Conservation (phyloP, 2,797 vertebrate species). For the Acestrorhynchus altus region DNA sequence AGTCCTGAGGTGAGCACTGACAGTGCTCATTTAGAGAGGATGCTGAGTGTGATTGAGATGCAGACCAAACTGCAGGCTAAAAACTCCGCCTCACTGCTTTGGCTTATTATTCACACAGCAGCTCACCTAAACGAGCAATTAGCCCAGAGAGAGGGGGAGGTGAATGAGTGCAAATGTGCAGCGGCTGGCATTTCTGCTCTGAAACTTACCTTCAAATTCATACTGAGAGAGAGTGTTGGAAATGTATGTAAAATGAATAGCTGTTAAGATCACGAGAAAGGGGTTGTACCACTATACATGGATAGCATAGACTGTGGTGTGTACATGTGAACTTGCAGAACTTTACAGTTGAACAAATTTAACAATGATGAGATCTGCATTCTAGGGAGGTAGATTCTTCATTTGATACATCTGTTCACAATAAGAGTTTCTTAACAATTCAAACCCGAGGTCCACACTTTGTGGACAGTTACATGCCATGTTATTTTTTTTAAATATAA, state of each 20-base stretch:
- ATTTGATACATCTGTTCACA: no score
- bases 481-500: no score
- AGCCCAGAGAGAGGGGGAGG: slow-evolving; percentile 22
- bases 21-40: neutral
- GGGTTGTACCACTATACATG: neutral
- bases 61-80: slow-evolving; percentile 24
- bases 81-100: slow-evolving; percentile 21
- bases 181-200: slow-evolving; percentile 47
- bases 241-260: neutral
- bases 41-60: slow-evolving; percentile 23
- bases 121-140: slow-evolving; percentile 37
- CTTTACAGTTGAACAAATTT: no score
- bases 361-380: no score
- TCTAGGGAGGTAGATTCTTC: no score
- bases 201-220: neutral
- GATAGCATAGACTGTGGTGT: no score
- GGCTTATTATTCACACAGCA: slow-evolving; percentile 42
- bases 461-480: no score
- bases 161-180: slow-evolving; percentile 33
- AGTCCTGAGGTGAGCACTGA: neutral
- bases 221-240: slow-evolving; percentile 4
- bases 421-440: no score
- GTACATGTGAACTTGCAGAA: neutral
- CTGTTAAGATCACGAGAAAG: neutral
- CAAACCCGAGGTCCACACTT: no score